Percentiles rank a stretch among this genome's conserved stretches.
Conservation (phyloP, 1,140 invertebrate species). For the Leguminivora glycinivorella region DNA sequence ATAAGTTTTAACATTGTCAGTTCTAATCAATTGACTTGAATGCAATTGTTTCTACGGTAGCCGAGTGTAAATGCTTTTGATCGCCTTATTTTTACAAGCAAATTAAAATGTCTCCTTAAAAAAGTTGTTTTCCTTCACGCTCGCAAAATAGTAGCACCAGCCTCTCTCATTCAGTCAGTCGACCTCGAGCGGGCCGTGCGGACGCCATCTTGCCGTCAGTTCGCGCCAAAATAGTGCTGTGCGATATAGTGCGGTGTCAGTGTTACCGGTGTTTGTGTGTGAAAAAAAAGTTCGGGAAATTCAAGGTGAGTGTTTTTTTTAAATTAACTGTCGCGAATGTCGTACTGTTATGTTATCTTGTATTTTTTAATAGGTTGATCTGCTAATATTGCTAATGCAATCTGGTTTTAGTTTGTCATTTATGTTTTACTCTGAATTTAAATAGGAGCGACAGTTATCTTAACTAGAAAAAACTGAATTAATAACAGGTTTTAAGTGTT, state of each 20-base stretch:
- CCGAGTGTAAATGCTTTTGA: no score
- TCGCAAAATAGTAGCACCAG: conserved; percentile 12
- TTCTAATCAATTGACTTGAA: no score
- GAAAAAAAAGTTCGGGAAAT: conserved; percentile 6
- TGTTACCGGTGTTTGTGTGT: conserved; percentile 8
- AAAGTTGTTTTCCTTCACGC: conserved; percentile 63
- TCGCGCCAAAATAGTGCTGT: conserved; percentile 54
- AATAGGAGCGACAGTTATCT: background rate
- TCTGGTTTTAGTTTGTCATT: conserved; percentile 1
- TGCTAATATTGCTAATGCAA: background rate
- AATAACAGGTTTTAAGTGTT: background rate
- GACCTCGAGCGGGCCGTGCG: conserved; percentile 64
- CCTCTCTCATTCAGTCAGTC: conserved; percentile 64
- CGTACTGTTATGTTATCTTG: background rate
- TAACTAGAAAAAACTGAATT: background rate
- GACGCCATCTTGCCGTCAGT: conserved; percentile 53
- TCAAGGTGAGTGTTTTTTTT: background rate
- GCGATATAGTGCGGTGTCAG: conserved; percentile 33
- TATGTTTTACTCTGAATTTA: background rate
- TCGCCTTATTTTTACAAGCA: background rate
- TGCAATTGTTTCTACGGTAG: no score
- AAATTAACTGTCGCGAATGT: background rate
- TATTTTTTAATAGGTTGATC: background rate
- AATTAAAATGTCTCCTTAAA: background rate
- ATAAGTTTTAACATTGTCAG: no score